These are phyloP conservation scores for Pygoscelis antarcticus DNA, from an alignment of 2,113 vertebrate genomes.

Conservation along the genomic window DNA sequence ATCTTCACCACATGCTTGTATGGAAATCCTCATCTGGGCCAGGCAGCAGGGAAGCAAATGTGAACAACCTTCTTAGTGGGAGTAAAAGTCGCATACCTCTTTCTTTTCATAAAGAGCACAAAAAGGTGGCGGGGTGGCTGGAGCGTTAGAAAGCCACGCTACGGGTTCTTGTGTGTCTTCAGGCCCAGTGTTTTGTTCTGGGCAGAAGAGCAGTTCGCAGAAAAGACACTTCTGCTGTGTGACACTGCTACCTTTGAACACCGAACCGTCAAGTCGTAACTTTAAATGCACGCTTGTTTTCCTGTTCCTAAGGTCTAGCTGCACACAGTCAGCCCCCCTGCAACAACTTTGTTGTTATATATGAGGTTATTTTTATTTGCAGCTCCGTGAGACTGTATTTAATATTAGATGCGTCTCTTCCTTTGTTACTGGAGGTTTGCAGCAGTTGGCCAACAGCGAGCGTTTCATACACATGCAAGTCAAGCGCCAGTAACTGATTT, in stretches of 20 bases:
- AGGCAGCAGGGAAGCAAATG: not conserved
- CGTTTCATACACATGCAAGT: fast-evolving
- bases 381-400: not conserved
- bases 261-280: fast-evolving
- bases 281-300: not conserved
- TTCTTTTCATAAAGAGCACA: not conserved
- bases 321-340: not conserved
- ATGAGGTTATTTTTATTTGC: not conserved
- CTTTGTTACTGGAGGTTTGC: too few species aligned
- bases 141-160: fast-evolving
- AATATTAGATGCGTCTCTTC: not conserved
- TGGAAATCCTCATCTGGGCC: not conserved
- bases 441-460: too few species aligned
- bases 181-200: not conserved
- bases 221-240: fast-evolving
- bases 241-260: not conserved
- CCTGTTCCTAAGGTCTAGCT: not conserved
- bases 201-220: not conserved
- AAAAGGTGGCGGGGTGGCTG: not conserved
- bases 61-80: not conserved
- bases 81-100: not conserved
- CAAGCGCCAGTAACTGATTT: not conserved
- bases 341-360: not conserved
- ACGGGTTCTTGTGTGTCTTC: not conserved
- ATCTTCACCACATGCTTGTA: not conserved